Conservation (phyloP, 2,797 vertebrate genomes). For the Myripristis jacobus region DNA sequence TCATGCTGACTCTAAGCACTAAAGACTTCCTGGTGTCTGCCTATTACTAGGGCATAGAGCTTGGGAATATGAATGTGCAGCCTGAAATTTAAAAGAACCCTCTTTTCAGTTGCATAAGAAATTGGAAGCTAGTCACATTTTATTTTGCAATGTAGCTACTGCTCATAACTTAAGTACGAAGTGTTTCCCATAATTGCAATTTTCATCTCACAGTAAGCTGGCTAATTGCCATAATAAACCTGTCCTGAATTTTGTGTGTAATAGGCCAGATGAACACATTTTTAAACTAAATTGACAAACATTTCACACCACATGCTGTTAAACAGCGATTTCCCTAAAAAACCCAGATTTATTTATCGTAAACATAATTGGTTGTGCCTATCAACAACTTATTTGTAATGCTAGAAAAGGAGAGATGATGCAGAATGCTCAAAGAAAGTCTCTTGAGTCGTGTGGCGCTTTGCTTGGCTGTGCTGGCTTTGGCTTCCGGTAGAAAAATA, state of each 20-base stretch:
- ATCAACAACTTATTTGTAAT: slow-evolving; percentile 3
- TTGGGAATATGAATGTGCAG: slow-evolving; percentile 68
- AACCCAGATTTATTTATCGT: slow-evolving; percentile 16
- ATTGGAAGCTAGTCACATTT: slow-evolving; percentile 44
- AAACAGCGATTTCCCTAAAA: neutral
- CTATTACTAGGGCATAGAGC: slow-evolving; percentile 65
- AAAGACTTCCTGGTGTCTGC: slow-evolving; percentile 76
- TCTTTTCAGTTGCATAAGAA: slow-evolving; percentile 57
- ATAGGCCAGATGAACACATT: neutral
- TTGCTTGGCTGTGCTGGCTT: slow-evolving; percentile 57
- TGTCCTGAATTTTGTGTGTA: slow-evolving; percentile 10
- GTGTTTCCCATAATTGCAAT: neutral
- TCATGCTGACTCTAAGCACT: slow-evolving; percentile 78
- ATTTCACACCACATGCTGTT: no score
- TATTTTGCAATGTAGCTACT: slow-evolving; percentile 32
- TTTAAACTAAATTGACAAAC: neutral
- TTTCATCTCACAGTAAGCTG: slow-evolving; percentile 43
- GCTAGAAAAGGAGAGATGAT: slow-evolving; percentile 26
- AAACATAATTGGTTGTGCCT: slow-evolving; percentile 12
- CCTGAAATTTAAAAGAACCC: slow-evolving; percentile 61
- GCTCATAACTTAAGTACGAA: slow-evolving; percentile 20
- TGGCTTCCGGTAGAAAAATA: slow-evolving; percentile 82
- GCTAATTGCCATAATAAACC: slow-evolving; percentile 25
- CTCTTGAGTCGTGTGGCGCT: slow-evolving; percentile 69
- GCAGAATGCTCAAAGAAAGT: slow-evolving; percentile 59